Evolutionary conservation across 1,140 invertebrate genomes (phyloP).

Genomic region (Manduca sexta): DNA sequence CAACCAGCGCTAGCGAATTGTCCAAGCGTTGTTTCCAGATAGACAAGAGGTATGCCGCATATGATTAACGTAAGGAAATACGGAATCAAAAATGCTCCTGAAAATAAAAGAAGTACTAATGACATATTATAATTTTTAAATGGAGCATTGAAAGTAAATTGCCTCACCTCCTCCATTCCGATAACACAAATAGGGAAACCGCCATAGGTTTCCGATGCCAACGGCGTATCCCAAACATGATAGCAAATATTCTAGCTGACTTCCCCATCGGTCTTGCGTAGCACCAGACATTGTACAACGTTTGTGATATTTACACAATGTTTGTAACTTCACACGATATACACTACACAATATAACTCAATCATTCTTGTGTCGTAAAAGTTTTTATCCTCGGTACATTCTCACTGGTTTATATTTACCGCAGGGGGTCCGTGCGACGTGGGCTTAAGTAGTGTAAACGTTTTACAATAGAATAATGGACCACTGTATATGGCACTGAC

Average conservation of each 20-base stretch:
- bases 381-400: no score
- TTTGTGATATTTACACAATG: background rate
- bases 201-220: constrained; percentile 84
- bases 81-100: constrained; percentile 85
- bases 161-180: constrained; percentile 76
- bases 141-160: background rate
- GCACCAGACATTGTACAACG: constrained; percentile 35
- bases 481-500: no score
- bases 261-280: constrained; percentile 75
- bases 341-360: no score
- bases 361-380: no score
- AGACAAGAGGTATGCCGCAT: constrained; percentile 91
- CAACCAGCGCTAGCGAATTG: constrained; percentile 89
- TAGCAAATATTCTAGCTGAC: constrained; percentile 80
- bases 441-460: constrained; percentile 2
- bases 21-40: constrained; percentile 90
- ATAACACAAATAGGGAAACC: constrained; percentile 83
- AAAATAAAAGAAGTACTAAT: constrained; percentile 27
- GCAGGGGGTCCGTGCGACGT: background rate
- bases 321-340: no score
- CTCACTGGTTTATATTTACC: background rate
- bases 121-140: background rate
- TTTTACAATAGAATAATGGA: constrained; percentile 9
- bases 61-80: constrained; percentile 84
- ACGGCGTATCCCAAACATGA: constrained; percentile 60